Conservation (phyloP, 2,888 invertebrate species). For the Melieria omissa region DNA sequence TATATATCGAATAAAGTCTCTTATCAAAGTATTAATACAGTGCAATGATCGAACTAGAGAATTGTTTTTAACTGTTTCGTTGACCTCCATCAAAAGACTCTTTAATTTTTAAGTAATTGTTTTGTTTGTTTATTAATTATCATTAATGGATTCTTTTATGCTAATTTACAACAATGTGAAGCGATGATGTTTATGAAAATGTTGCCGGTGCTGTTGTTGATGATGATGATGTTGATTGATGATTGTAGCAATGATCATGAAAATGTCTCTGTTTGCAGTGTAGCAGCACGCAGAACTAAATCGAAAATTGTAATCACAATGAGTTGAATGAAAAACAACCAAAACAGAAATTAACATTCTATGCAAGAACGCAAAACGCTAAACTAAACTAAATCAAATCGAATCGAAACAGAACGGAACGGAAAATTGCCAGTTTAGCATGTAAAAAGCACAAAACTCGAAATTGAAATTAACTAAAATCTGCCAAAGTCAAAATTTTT, state of each 20-base stretch:
- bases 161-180: no score
- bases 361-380: conserved; percentile 1
- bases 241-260: no score
- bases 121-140: conserved; percentile 53
- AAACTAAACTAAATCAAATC: conserved; percentile 2
- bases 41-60: conserved; percentile 25
- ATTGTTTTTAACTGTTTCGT: conserved; percentile 40
- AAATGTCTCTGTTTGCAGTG: no score
- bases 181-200: no score
- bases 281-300: no score
- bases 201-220: no score
- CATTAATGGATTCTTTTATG: not conserved
- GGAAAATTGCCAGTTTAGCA: not conserved
- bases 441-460: conserved; percentile 23
- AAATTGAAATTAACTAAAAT: conserved; percentile 31
- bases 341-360: conserved; percentile 21
- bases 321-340: conserved; percentile 21
- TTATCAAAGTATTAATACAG: conserved; percentile 23
- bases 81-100: conserved; percentile 23
- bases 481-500: not conserved
- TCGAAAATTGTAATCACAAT: not conserved
- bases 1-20: conserved; percentile 38
- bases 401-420: not conserved
- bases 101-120: conserved; percentile 45
- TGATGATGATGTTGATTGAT: no score